phyloP scores from a whole-genome alignment of 2,797 vertebrate species.

The Phalanger gymnotis region DNA sequence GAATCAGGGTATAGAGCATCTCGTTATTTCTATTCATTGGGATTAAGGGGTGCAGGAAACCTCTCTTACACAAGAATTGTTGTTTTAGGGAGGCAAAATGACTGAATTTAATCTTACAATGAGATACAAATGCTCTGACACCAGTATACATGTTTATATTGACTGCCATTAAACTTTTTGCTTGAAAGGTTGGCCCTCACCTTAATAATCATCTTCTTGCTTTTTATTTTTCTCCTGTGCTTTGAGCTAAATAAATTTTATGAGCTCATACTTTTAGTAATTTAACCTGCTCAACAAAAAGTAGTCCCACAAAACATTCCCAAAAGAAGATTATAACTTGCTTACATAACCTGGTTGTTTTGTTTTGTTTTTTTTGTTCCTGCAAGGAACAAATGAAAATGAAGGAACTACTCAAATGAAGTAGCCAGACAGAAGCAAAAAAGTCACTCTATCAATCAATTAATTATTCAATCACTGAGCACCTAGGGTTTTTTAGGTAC shows the following conservation, averaged over 20 bases:
- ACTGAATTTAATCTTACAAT: constrained; percentile 2
- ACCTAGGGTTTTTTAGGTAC: not conserved
- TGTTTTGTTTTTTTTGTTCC: too few species aligned
- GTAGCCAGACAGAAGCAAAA: not conserved
- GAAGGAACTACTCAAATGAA: not conserved
- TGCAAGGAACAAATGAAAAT: not conserved
- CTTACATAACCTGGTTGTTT: not conserved
- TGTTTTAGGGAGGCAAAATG: not conserved
- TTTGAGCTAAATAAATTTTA: not conserved
- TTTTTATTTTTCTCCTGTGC: not conserved
- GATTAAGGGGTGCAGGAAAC: not conserved
- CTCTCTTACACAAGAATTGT: not conserved
- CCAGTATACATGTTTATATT: not conserved
- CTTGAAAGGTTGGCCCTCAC: not conserved
- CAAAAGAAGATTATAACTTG: not conserved
- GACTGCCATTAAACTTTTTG: not conserved
- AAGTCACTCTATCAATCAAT: not conserved
- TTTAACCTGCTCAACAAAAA: not conserved
- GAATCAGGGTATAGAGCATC: not conserved
- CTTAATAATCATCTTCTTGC: not conserved
- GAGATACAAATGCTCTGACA: not conserved
- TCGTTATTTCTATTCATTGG: not conserved
- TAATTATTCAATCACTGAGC: not conserved
- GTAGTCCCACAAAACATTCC: not conserved
- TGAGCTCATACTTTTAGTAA: not conserved